Percentiles rank a stretch among this genome's conserved stretches.
phyloP scores from a whole-genome alignment of 2,797 vertebrate species.

The Fringilla coelebs region DNA sequence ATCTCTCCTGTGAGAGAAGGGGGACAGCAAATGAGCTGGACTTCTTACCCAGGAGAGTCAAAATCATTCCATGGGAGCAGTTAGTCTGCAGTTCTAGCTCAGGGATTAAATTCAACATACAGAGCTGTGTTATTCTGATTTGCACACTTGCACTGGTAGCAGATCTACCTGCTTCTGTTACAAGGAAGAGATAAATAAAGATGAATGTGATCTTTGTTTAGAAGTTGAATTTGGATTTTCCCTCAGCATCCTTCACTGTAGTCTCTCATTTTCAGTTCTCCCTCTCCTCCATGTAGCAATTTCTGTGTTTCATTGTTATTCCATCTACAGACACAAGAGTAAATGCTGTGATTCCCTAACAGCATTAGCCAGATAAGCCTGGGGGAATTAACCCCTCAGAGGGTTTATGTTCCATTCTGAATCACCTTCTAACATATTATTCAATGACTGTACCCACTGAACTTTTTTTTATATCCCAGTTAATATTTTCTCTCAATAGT shows the following conservation, averaged over 20 bases:
- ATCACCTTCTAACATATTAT: not conserved
- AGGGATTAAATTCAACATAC: not conserved
- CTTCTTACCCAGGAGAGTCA: not conserved
- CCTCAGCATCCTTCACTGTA: not conserved
- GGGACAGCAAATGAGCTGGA: not conserved
- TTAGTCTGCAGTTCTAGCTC: not conserved
- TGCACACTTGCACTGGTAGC: not conserved
- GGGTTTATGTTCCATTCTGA: not conserved
- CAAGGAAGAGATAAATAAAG: not conserved
- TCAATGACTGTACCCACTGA: not conserved
- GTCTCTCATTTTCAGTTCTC: not conserved
- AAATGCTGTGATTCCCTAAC: not conserved
- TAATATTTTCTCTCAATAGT: not conserved
- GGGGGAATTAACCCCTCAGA: not conserved
- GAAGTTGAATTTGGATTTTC: not conserved
- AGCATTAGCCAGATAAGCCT: not conserved
- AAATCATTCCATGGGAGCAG: not conserved
- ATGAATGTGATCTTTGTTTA: not conserved
- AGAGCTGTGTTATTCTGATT: not conserved
- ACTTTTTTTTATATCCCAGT: not conserved
- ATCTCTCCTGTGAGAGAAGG: not conserved
- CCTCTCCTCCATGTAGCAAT: not conserved
- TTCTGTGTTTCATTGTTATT: constrained; percentile 7
- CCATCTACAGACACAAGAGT: not conserved
- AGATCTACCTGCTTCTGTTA: not conserved